Percentiles rank a stretch among this genome's conserved stretches.
Conservation (phyloP, 1,140 invertebrate species). For the Diachasmimorpha longicaudata region DNA sequence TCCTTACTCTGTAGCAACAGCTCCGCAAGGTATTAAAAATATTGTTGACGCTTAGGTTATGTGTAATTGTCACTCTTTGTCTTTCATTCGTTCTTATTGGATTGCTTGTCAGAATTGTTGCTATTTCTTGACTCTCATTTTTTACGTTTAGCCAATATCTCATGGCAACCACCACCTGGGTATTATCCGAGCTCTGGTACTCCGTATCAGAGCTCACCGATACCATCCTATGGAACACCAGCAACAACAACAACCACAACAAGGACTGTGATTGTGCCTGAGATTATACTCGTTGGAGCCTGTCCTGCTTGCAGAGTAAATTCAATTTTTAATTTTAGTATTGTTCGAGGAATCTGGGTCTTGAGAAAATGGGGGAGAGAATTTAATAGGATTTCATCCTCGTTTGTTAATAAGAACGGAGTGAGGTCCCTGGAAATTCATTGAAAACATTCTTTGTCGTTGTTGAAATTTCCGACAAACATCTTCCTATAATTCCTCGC, state of each 20-base stretch:
- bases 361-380: background rate
- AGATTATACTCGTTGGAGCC: conserved; percentile 77
- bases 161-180: conserved; percentile 54
- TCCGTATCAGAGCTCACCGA: conserved; percentile 40
- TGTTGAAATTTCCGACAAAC: no score
- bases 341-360: background rate
- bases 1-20: conserved; percentile 34
- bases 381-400: no score
- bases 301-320: conserved; percentile 82
- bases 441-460: no score
- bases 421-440: no score
- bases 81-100: background rate
- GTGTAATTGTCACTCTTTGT: background rate
- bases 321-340: conserved; percentile 20
- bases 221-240: conserved; percentile 63
- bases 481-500: no score
- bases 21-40: conserved; percentile 33
- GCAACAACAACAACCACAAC: conserved; percentile 42
- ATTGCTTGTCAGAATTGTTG: background rate
- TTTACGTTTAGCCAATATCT: conserved; percentile 32
- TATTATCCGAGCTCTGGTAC: conserved; percentile 48
- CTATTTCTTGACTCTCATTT: background rate
- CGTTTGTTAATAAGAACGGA: no score
- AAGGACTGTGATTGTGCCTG: conserved; percentile 57
- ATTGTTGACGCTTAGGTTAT: conserved; percentile 17